Evolutionary conservation across 2,797 vertebrate genomes (phyloP), one percentile per base, ranked within the genome.

Genomic region (Tadarida brasiliensis): DNA sequence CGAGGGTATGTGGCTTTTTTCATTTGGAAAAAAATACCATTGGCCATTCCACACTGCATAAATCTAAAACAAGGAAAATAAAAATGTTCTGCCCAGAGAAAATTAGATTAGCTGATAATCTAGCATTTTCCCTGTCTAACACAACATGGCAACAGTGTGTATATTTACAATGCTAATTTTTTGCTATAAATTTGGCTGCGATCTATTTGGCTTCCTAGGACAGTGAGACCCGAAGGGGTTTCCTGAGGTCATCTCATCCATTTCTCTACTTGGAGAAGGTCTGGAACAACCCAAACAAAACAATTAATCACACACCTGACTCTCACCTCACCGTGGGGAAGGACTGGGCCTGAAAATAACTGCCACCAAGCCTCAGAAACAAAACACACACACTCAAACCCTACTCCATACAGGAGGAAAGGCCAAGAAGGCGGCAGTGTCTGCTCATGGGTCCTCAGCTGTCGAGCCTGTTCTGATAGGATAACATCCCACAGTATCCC

Each of bases 71-170:
- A 1, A 88, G 39, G 47, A 84, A 65, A 77, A 83, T 44, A 71
- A 83, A 80, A 78, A 63, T 12, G 28, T 24, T 59, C 44, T 78
- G 47, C 20, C 3, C 73, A 10, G 12, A 87, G 16, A 70, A 91
- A 95, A 91, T 91, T 33, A 94, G 22, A 78, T 94, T 57, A 92
- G 33, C 24, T 33, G n/a, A 91, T 82, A 77, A 92, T 87, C 35
- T 44, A 85, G 16, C 22, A 30, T 82, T 85, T 85, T 87, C 11
- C 51, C 68, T 2, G 44, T 30, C 17, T 39, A 73, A 92, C 95
- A 61, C 26, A 86, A 44, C 6, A 24, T 20, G 76, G 71, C 39
- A 65, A 44, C 3, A 33, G n/a, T 5, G 4, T 7, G 1, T 7
- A 0, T n/a, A 87, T 68, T 81, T 90, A 17, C 19, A 73, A 74